phyloP scores from a whole-genome alignment of 92 coral and sea anemone species.

The Hydrozoanthus gracilis region DNA sequence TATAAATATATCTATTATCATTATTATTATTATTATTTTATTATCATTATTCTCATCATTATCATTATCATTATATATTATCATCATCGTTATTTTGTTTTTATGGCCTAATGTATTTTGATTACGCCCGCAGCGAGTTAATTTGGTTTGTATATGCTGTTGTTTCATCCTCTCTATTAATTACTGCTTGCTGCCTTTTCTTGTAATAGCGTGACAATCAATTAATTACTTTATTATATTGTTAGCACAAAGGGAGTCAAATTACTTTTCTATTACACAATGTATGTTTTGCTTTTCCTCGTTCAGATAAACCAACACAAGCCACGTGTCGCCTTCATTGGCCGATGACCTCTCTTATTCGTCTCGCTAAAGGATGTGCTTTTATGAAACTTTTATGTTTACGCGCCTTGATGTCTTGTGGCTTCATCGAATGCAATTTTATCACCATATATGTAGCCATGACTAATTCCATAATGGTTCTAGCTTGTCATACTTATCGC shows the following conservation, averaged over 20 bases:
- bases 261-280: neutral
- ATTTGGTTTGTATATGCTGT: neutral
- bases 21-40: too few species aligned
- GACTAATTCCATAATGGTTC: neutral
- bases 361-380: neutral
- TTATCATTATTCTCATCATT: too few species aligned
- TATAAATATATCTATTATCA: too few species aligned
- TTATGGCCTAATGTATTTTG: neutral
- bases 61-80: too few species aligned
- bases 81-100: too few species aligned
- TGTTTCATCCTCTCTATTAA: neutral
- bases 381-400: neutral
- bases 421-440: neutral
- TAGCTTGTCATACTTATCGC: conserved; percentile 36
- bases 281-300: neutral
- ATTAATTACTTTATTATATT: neutral
- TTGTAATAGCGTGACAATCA: neutral
- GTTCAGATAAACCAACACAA: neutral
- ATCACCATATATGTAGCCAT: conserved; percentile 6
- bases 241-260: neutral
- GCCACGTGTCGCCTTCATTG: neutral
- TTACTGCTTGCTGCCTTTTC: too few species aligned
- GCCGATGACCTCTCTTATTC: neutral
- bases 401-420: neutral
- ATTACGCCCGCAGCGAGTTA: neutral